Conservation (phyloP, 1,140 invertebrate genomes). For the Sycophaga agraensis region DNA sequence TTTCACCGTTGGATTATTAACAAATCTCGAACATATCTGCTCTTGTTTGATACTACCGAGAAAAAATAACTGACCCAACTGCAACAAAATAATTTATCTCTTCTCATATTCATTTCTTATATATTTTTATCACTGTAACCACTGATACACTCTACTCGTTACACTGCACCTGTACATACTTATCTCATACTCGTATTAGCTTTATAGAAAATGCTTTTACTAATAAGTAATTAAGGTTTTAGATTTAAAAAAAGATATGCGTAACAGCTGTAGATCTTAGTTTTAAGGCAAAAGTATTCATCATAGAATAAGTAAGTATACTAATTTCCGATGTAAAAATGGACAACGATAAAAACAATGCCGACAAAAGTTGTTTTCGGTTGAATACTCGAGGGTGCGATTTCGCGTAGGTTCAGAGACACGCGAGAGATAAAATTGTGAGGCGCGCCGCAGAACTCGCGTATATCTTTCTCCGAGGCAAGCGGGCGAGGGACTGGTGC, state of each 20-base stretch:
- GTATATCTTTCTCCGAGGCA: constrained; percentile 12
- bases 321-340: too few species aligned
- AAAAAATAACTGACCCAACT: too few species aligned
- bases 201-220: background rate
- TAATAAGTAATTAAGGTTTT: background rate
- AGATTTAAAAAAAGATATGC: background rate
- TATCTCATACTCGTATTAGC: background rate
- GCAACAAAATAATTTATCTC: background rate
- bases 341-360: background rate
- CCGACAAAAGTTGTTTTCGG: background rate
- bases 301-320: too few species aligned
- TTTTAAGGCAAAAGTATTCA: background rate
- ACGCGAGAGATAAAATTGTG: background rate
- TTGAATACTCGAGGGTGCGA: background rate
- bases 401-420: background rate
- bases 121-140: background rate
- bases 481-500: constrained; percentile 28
- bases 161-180: background rate
- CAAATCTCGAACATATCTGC: background rate
- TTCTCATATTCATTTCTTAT: background rate
- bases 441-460: too few species aligned
- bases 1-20: background rate
- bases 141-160: background rate
- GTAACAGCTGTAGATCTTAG: background rate
- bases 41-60: background rate